Percentiles rank a stretch among this genome's conserved stretches.
Conservation (phyloP, 2,888 invertebrate species). For the Epiblema foenella region DNA sequence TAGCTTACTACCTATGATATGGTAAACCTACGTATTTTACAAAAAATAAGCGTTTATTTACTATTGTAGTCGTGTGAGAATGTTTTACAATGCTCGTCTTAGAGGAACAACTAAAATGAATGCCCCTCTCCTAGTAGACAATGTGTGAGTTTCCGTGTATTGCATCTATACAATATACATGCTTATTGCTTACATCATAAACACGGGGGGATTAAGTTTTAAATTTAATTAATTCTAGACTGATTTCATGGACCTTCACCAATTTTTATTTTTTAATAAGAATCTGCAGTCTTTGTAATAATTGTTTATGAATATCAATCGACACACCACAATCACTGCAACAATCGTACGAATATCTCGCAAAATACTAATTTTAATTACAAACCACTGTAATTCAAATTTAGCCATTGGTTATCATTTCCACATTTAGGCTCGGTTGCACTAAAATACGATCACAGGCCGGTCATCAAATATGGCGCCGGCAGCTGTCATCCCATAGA, state of each 20-base stretch:
- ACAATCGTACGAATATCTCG: not conserved
- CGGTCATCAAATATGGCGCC: too few relatives aligned
- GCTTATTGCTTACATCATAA: too few relatives aligned
- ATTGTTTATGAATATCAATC: not conserved
- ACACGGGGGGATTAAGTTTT: too few relatives aligned
- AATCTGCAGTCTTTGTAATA: not conserved
- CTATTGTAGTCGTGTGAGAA: not conserved
- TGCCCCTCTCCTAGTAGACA: too few relatives aligned
- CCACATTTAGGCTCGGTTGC: too few relatives aligned
- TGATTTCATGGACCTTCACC: not conserved
- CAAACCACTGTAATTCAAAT: not conserved
- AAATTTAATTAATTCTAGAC: not conserved
- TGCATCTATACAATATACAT: too few relatives aligned
- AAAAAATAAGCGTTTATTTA: conserved; percentile 28
- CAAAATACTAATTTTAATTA: not conserved
- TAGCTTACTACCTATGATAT: conserved; percentile 57
- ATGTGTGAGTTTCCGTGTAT: too few relatives aligned
- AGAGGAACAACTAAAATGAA: too few relatives aligned
- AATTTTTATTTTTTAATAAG: not conserved
- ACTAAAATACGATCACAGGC: too few relatives aligned
- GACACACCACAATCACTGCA: not conserved
- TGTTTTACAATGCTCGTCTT: not conserved
- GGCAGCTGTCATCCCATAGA: too few relatives aligned
- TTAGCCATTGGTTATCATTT: not conserved
- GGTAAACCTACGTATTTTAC: conserved; percentile 42